Evolutionary conservation across 2,888 invertebrate species (phyloP), one percentile per base, ranked within the genome.

Genomic region (Fragum fragum): DNA sequence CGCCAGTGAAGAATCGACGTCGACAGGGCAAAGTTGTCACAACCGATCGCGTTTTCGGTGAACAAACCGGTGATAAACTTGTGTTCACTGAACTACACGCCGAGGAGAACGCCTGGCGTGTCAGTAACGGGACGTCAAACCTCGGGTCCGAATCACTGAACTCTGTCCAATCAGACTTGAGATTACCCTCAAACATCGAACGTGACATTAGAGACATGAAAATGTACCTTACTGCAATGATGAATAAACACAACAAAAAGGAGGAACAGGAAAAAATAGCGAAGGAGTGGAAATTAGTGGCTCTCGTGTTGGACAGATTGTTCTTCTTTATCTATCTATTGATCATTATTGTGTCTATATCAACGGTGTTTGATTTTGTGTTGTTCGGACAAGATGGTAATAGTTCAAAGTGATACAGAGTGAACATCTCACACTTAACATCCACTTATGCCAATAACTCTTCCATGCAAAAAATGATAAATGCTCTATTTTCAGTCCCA

Each of bases 291-390:
- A 89, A 93, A 75, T 84, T 93, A 11, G 92, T 94, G 55, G 93
- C 94, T 1, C 88, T 94, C 21, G 93, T 93, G 21, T 73, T 94
- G 6, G 94, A 94, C 83, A 81, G 94, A 72, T 79, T 94, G n/a
- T 93, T 94, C 79, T 94, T 94, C 89, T 92, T 91, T 76, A 73
- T 91, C n/a, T 94, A 93, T 79, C 86, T 94, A 16, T n/a, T 90
- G 28, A 90, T 91, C 39, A 93, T 93, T 61, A 42, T 93, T 66
- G 89, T 92, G 18, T 93, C 93, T 2, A 89, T 93, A 47, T 90
- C 90, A 69, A 91, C 93, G n/a, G 89, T 93, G 59, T 94, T 94
- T 85, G 86, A 91, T 52, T 84, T 84, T 74, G 86, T 83, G 21
- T 57, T 86, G 26, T 86, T 86, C 71, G 83, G 83, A 5, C 76